Conservation (phyloP, 2,113 vertebrate genomes). For the Pleuronectes platessa region DNA sequence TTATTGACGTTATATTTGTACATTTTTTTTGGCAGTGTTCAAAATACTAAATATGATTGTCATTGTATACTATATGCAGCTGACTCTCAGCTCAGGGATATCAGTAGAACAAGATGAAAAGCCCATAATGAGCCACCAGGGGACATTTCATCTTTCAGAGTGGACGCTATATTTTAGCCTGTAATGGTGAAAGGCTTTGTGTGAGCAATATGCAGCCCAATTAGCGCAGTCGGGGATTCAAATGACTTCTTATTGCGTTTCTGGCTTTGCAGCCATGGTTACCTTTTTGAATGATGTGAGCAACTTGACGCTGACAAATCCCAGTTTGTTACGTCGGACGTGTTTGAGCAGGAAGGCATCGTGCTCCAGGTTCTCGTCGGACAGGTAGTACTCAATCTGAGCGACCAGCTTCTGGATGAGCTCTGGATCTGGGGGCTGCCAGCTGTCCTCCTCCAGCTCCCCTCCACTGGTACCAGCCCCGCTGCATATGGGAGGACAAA, state of each 20-base stretch:
- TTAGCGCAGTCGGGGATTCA: not conserved
- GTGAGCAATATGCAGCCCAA: not conserved
- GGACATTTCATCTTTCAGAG: too few relatives aligned
- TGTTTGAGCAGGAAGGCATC: conserved; percentile 98
- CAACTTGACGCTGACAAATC: conserved; percentile 96
- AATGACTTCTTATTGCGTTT: not conserved
- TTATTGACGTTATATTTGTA: not conserved
- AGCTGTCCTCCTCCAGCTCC: conserved; percentile 90
- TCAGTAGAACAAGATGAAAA: not conserved
- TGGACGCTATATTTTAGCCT: not conserved
- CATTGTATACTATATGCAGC: not conserved
- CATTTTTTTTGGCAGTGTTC: not conserved
- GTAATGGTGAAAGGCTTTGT: not conserved
- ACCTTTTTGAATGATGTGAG: conserved; percentile 99
- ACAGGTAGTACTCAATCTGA: conserved; percentile 97
- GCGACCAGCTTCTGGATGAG: conserved; percentile 90
- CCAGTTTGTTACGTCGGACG: conserved; percentile 94
- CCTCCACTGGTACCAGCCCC: conserved; percentile 87
- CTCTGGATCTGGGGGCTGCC: conserved; percentile 91
- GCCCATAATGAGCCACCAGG: conserved; percentile 1
- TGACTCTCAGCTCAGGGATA: not conserved
- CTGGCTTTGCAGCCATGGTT: conserved; percentile 21
- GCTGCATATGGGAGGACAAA: conserved; percentile 68
- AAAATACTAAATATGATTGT: not conserved
- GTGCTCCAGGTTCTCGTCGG: conserved; percentile 96